Evolutionary conservation across 2,113 vertebrate species (phyloP), one percentile per base, ranked within the genome.

Genomic region (Cinclus cinclus): DNA sequence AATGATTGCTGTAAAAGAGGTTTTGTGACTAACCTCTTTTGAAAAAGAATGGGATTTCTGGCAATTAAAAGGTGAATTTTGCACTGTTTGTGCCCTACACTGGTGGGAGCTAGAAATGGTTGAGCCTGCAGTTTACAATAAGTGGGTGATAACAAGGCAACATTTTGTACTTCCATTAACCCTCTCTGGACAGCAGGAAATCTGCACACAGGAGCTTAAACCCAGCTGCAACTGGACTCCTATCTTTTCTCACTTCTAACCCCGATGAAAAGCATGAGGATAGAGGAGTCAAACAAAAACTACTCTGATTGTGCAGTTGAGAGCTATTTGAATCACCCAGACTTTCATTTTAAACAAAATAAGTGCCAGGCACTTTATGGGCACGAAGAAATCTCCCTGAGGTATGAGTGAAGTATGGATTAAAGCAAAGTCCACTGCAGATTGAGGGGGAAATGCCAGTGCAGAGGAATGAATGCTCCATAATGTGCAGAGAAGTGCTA

Each of bases 401-500:
- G 64, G 56, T 75, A 74, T 50, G 59, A 86, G 30, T 69, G 60
- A 91, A 89, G 63, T 47, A 68, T 33, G 37, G 44, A 91, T 68
- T 73, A 90, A 80, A 75, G 68, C 46, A 46, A 92, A 69, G 85
- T 90, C 70, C 91, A 62, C 17, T 22, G 75, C 71, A 76, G 58
- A 69, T 41, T 16, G 39, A 93, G 86, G 85, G 41, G 83, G 69
- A 85, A 95, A 44, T 21, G 42, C 20, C 49, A 70, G 56, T 50
- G 59, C 25, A 25, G 44, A 50, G 52, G 77, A 96, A 85, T 64
- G 33, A 92, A 65, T 71, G 21, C 79, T 93, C 80, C 92, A 41
- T 65, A 95, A 91, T 71, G 30, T 67, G 95, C 96, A 94, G 59
- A 94, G 62, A 80, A 94, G 91, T 75, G 89, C 79, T 83, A 94